Base-by-base conservation (phyloP, 2,113 vertebrate genomes). In the Ornithorhynchus anatinus region DNA sequence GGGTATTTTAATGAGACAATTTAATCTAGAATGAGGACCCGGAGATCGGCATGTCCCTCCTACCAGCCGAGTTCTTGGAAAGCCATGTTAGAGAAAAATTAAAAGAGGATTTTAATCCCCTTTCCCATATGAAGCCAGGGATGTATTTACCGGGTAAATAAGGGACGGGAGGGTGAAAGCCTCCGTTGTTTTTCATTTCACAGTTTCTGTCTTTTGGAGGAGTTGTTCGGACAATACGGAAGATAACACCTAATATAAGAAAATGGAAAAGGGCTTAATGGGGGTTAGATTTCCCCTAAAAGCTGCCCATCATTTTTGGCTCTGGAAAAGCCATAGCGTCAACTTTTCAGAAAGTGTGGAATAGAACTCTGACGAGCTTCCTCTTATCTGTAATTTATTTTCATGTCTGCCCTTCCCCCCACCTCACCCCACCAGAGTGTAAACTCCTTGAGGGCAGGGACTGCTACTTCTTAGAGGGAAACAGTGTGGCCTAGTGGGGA, bases 1-100 rank as follows among this genome's bases (percentile, higher is more conserved):
- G 7, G 61, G 68, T 50, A 84, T 81, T 86, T 85, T 85, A 88
- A 87, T 72, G 72, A 90, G 78, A 79, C 60, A 61, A 81, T 57
- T 45, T 71, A 69, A 75, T 51, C 59, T 79, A 61, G 59, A 86
- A 40, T 76, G 76, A 88, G 32, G 23, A 20, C 53, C 14, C 32
- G 53, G 50, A 81, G 44, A 80, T 56, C 37, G 61, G 52, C 39
- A 23, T 10, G 20, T 51, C 75, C 81, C 81, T 89, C 82, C 77
- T 81, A 71, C 69, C 77, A 72, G 1, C 45, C 10, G 48, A 90
- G 58, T 77, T 59, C 64, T 84, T 75, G 58, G 69, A 64, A 77
- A 54, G 59, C 43, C 42, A 61, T 15, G 66, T 67, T 73, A 66
- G 58, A 68, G 85, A 80, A 74, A 44, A 76, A 71, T 84, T 80